Base-by-base conservation (phyloP, 2,797 vertebrate genomes). In the Eospalax fontanierii region DNA sequence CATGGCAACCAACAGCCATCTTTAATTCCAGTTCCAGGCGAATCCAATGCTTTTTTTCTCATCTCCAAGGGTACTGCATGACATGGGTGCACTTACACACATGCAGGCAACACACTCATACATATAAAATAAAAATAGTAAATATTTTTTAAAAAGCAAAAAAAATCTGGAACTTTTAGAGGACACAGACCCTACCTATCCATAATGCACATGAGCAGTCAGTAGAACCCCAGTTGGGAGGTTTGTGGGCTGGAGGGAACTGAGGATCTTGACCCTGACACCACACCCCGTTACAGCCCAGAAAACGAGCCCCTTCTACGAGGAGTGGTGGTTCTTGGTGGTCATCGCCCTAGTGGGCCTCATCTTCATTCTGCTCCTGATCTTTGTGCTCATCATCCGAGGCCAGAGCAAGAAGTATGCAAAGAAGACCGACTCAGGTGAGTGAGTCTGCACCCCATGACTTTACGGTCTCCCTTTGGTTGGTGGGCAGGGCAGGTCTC, bases 321-420 rank as follows among this genome's bases (percentile, higher is more conserved):
- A 99, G 98, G 99, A 99, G 98, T 99, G 99, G 99, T 99, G 99
- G 99, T 99, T 99, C 98, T 98, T 99, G 97, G 99, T 99, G 21
- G 99, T 99, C 97, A 99, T 99, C 4, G 99, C 99, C n/a, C 98
- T 99, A 40, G 99, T 99, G 4, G 99, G 99, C 78, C 99, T 99
- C 97, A 99, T 99, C 98, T 99, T 99, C 98, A 99, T 99, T 98
- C 99, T 99, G 83, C 99, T 99, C 26, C 99, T 99, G 28, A 99
- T 99, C 88, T 99, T 99, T 0, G 99, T 99, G 97, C 99, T 99
- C 97, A 99, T 99, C 97, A 99, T 99, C 97, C 99, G 99, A 0
- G 99, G 99, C 54, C 99, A 99, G 98, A 99, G 99, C 99, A 99
- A 99, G 98, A 99, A 99, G 95, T 99, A 99, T 0, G 98, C 99